These are phyloP conservation scores for Acestrorhynchus altus DNA, from an alignment of 2,797 vertebrate genomes.

Conservation along the genomic window DNA sequence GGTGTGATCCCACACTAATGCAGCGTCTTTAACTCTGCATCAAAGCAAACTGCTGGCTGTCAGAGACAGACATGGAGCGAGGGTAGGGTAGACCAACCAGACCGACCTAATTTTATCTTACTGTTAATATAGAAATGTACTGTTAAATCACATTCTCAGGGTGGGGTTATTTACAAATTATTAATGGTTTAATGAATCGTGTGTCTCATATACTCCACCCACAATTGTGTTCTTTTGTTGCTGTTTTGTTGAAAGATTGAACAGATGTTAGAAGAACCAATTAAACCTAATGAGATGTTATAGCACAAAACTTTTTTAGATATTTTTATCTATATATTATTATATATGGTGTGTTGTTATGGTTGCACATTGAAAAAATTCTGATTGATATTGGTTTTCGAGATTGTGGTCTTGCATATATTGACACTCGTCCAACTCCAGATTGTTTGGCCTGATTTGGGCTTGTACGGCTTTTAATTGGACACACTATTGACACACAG, in stretches of 20 bases:
- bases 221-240: neutral
- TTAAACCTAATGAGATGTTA: too few species aligned
- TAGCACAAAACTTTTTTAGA: too few species aligned
- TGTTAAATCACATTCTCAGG: neutral
- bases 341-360: too few species aligned
- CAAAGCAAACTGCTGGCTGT: slow-evolving; percentile 37
- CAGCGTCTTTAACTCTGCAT: slow-evolving; percentile 42
- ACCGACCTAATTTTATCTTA: slow-evolving; percentile 30
- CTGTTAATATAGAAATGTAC: neutral
- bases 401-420: too few species aligned
- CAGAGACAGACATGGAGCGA: slow-evolving; percentile 1
- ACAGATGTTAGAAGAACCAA: neutral
- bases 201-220: neutral
- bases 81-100: slow-evolving; percentile 22
- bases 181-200: neutral
- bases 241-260: neutral
- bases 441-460: too few species aligned
- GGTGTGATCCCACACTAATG: slow-evolving; percentile 47
- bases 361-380: too few species aligned
- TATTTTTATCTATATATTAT: too few species aligned
- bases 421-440: too few species aligned
- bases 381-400: too few species aligned
- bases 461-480: too few species aligned
- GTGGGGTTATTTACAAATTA: neutral
- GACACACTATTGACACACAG: too few species aligned